Percentiles rank a stretch among this genome's conserved stretches.
phyloP scores from a whole-genome alignment of 1,140 invertebrate genomes.

The Heliothis virescens region DNA sequence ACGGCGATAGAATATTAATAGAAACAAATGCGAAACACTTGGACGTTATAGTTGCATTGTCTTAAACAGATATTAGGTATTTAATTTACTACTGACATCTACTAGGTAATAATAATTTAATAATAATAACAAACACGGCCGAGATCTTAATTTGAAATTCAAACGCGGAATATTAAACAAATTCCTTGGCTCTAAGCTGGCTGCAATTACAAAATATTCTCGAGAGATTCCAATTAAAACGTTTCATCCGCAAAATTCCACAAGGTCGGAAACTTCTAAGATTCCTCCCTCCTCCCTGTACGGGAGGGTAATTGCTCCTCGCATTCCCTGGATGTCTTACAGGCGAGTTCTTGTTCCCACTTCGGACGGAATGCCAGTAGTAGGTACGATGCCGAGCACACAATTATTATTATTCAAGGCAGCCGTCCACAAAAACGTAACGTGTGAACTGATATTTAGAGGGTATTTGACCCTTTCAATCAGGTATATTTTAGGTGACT shows the following conservation, averaged over 20 bases:
- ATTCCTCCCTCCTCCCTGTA: slow-evolving; percentile 56
- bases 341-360: slow-evolving; percentile 64
- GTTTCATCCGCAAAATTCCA: slow-evolving; percentile 82
- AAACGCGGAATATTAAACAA: slow-evolving; percentile 46
- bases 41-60: neutral
- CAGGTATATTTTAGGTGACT: neutral
- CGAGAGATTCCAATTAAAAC: slow-evolving; percentile 83
- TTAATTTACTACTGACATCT: no score
- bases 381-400: slow-evolving; percentile 7
- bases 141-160: slow-evolving; percentile 36
- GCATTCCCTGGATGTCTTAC: slow-evolving; percentile 76
- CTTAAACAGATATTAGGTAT: neutral
- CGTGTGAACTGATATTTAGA: slow-evolving; percentile 26
- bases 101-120: no score
- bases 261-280: slow-evolving; percentile 72
- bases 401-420: slow-evolving; percentile 42
- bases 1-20: neutral
- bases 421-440: slow-evolving; percentile 22
- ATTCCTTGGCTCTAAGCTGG: slow-evolving; percentile 47
- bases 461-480: neutral
- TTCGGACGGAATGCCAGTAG: slow-evolving; percentile 50
- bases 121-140: slow-evolving; percentile 9
- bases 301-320: slow-evolving; percentile 69
- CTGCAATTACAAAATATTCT: slow-evolving; percentile 83
- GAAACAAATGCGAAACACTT: no score